Evolutionary conservation across 2,888 invertebrate genomes (phyloP), one percentile per base, ranked within the genome.

Genomic region (Tenthredo amoena): DNA sequence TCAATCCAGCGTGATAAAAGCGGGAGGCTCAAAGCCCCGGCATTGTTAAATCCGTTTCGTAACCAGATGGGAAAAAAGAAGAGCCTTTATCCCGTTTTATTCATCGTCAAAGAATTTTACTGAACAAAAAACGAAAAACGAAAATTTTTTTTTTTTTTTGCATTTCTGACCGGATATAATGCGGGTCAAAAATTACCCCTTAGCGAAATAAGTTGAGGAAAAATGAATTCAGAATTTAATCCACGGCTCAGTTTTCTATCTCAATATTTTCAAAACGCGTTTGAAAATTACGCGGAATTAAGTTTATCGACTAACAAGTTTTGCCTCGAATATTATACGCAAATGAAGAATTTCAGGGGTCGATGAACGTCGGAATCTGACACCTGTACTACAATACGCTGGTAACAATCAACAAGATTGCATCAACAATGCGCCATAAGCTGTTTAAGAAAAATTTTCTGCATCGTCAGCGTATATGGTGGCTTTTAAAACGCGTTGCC

Each of bases 41-140:
- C 74, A 43, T 74, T 40, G 74, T 74, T 74, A 43, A 74, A 74
- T 74, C 74, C 74, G 43, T 74, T 74, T 74, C 43, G 74, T 43
- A 74, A 40, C 74, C 43, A 26, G 43, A 74, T 21, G 72, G n/a
- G n/a, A 74, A 74, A 74, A 74, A 26, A 74, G 21, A 21, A 34
- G 68, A 34, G 18, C 68, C 68, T 68, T 26, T 68, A 18, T 68
- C 62, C 26, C 62, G 34, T 68, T 68, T 68, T 34, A 26, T 68
- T 62, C 62, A 62, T 62, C 62, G 26, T 62, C 62, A 62, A 21
- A 26, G 26, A 62, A 26, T 62, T 21, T 62, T 9, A 0, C 7
- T 21, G 2, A 10, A 62, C 3, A 62, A 62, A 62, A 62, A 62
- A 62, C 58, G 7, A 58, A 26, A 62, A 26, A 26, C 12, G 10